Percentiles rank a stretch among this genome's conserved stretches.
Evolutionary conservation across 2,797 vertebrate species (phyloP).

Genomic region (Tenualosa thibaudeaui): DNA sequence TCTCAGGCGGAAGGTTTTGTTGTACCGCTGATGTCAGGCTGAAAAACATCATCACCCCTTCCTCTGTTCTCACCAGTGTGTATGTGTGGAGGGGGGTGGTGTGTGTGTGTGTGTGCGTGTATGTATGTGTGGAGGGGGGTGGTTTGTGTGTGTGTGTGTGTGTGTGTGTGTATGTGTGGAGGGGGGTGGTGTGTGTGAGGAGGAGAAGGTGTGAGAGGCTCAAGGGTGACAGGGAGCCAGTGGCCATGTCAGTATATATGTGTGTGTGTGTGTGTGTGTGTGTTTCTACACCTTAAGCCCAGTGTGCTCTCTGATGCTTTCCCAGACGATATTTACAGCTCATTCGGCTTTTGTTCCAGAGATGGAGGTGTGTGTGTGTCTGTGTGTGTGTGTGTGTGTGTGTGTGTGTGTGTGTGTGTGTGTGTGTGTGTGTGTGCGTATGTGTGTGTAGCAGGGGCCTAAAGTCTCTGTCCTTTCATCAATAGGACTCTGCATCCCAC

Average conservation of each 20-base stretch:
- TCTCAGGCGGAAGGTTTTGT: background rate
- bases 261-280: background rate
- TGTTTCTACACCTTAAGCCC: background rate
- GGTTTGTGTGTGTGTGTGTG: no score
- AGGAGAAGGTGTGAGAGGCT: background rate
- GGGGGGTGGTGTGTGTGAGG: background rate
- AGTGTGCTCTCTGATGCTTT: background rate
- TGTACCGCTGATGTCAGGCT: background rate
- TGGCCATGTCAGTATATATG: background rate
- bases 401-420: background rate
- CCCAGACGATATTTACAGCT: background rate
- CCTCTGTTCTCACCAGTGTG: background rate
- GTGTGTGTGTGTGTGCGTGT: background rate
- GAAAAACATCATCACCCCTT: background rate
- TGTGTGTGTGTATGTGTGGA: constrained; percentile 9
- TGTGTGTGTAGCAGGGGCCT: background rate
- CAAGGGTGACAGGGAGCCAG: background rate
- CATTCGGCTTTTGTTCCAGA: background rate
- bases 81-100: background rate
- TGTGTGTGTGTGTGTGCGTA: background rate
- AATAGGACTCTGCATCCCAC: background rate
- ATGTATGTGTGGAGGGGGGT: background rate
- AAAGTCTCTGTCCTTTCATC: background rate
- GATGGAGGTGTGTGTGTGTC: background rate
- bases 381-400: background rate